Evolutionary conservation across 2,797 vertebrate species (phyloP), one percentile per base, ranked within the genome.

Genomic region (Poeciliopsis presidionis): DNA sequence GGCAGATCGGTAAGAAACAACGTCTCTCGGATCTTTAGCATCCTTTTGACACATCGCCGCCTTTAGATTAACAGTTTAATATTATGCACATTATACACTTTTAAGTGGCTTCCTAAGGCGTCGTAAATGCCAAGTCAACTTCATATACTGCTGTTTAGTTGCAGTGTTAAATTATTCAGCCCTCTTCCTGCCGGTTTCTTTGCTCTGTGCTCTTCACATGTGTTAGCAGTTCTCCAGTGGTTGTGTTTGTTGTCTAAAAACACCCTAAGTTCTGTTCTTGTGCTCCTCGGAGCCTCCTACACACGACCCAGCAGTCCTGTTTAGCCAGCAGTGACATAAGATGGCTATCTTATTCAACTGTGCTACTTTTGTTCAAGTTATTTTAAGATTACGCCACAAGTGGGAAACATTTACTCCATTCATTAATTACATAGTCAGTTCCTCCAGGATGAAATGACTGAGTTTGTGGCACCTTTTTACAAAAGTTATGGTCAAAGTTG

Each of bases 1-100:
- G 95, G 83, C 95, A 98, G 82, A 99, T 99, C 8, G 97, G 97
- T 99, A 91, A 92, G 87, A 7, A 36, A 5, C 16, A 1, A 20
- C 14, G 5, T 36, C 16, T 36, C 16, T 6, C 3, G 1, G 7
- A 36, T 8, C 30, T n/a, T 36, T 14, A 28, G 30, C 5, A 2
- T 1, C 30, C n/a, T 61, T 28, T 7, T 61, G 9, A 25, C 65
- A 13, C 39, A 7, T 5, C 2, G 11, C 11, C 2, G 2, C 39
- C 5, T 69, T 43, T 43, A 41, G 55, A 41, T 43, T 7, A 41
- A 12, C 9, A 57, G n/a, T 28, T 61, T 30, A n/a, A n/a, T n/a
- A n/a, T n/a, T n/a, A n/a, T n/a, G n/a, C n/a, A n/a, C n/a, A n/a
- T n/a, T n/a, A n/a, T n/a, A n/a, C n/a, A n/a, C 20, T 11, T 25